Evolutionary conservation across 2,888 invertebrate species (phyloP), one percentile per base, ranked within the genome.

Genomic region (Acronicta alni): DNA sequence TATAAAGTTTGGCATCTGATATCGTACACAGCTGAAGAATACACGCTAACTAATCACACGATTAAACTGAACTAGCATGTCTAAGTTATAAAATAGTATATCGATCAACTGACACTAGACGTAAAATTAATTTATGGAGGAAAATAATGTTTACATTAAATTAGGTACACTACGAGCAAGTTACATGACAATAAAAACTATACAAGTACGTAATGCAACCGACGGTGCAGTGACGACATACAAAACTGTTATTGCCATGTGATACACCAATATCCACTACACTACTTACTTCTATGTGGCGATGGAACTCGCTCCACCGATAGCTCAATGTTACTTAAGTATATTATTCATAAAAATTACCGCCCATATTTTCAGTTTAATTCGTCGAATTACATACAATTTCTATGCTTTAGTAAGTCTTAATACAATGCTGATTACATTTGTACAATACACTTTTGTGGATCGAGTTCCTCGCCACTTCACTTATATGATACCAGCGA

Each of bases 1-100:
- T 82, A 85, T 68, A 82, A 82, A 87, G 81, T 90, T 89, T 90
- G 91, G 90, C 90, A 89, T 87, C 88, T 79, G 81, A 86, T 75
- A 81, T 75, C 44, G 61, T 41, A 57, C 56, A 56, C 53, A 52
- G 55, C 52, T 26, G 20, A 66, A 81, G 72, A 68, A 67, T 69
- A 69, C 56, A 57, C 66, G 73, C 81, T 75, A 78, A 77, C 62
- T 68, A 72, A 75, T 62, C 59, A 64, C 52, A 73, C 41, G 45
- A 64, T 69, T 67, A 23, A 84, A 86, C 79, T 57, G 76, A 86
- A 83, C 85, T 87, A 89, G 87, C 89, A 77, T 78, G 67, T 77
- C 86, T 85, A 85, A 65, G 75, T 70, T 79, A 75, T 77, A 80
- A 73, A 79, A 75, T n/a, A n/a, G n/a, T n/a, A 78, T 51, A 67